Base-by-base conservation (phyloP, 2,797 vertebrate genomes). In the Mus spretus region DNA sequence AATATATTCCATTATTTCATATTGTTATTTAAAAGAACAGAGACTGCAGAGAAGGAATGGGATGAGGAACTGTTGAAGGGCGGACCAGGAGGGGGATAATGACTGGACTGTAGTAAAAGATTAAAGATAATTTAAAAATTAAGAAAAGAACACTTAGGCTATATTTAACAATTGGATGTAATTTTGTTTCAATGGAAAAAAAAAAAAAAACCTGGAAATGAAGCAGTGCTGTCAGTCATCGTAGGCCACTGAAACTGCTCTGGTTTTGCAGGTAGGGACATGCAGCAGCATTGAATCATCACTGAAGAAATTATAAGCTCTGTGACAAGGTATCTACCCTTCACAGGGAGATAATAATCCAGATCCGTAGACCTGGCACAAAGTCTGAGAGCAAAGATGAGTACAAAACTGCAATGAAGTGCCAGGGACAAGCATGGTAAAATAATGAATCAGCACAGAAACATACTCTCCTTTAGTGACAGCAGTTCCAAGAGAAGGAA, bases 381-480 rank as follows among this genome's bases (percentile, higher is more conserved):
- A 79, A 40, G 90, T 81, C 28, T 47, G 90, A 92, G 65, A 74
- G 47, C 26, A 34, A 44, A 31, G 80, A 86, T 63, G 83, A 83
- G 63, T 28, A 20, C 31, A 90, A 92, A 94, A 77, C 55, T 26
- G 7, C 3, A 0, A 34, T 28, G n/a, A 92, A 89, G 70, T 79
- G 7, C 24, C 67, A 84, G 72, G 1, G 37, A 34, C 34, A 44
- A 3, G 20, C 50, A 55, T 77, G 40, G n/a, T 83, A 61, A 72
- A 59, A 87, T 37, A 1, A 44, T 94, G 77, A 94, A 89, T 78
- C 90, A 65, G 31, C 34, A 44, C 13, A n/a, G 79, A 96, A 92
- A 96, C 92, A 55, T 96, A 84, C 53, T 93, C 40, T 96, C 55
- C 37, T 50, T 92, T 34, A 3, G 82, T 92, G 93, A 96, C 88